A percentile compares a stretch with the other conserved stretches of the same genome.
Evolutionary conservation across 2,888 invertebrate species (phyloP).

Genomic region (Ochropleura leucogaster): DNA sequence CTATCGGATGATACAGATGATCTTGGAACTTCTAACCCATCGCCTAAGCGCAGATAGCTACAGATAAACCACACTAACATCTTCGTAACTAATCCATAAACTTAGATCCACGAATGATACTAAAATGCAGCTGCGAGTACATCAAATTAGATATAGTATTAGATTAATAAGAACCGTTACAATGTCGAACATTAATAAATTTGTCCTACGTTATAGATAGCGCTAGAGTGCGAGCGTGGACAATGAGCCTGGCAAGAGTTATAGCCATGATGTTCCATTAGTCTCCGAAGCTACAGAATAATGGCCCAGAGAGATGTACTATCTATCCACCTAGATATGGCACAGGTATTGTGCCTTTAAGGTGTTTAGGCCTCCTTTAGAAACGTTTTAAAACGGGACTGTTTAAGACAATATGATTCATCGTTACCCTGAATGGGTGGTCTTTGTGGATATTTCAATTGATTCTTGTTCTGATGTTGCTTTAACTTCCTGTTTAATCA

Average conservation of each 20-base stretch:
- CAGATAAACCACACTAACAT: conserved; percentile 10
- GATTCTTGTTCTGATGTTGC: conserved; percentile 19
- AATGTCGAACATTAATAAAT: conserved; percentile 88
- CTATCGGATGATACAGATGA: background rate
- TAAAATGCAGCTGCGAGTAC: conserved; percentile 69
- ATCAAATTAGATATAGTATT: conserved; percentile 82
- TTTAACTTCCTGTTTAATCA: conserved; percentile 40
- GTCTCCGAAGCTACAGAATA: conserved; percentile 87
- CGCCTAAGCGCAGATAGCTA: background rate
- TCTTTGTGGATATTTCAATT: conserved; percentile 41
- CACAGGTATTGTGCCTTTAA: conserved; percentile 68
- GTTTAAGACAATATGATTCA: conserved; percentile 53
- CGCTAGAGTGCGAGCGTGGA: conserved; percentile 85
- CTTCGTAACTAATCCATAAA: conserved; percentile 44
- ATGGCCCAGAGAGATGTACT: conserved; percentile 78
- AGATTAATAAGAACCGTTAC: conserved; percentile 84
- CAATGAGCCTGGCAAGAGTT: conserved; percentile 88
- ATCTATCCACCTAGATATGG: conserved; percentile 76
- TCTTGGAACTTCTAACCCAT: background rate
- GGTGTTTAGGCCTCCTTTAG: conserved; percentile 50
- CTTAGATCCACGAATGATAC: conserved; percentile 51
- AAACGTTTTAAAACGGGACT: conserved; percentile 50
- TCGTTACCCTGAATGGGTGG: conserved; percentile 27
- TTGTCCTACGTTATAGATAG: conserved; percentile 88
- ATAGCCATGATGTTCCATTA: conserved; percentile 87